phyloP scores from a whole-genome alignment of 2,797 vertebrate genomes.

The Hoplostethus atlanticus region DNA sequence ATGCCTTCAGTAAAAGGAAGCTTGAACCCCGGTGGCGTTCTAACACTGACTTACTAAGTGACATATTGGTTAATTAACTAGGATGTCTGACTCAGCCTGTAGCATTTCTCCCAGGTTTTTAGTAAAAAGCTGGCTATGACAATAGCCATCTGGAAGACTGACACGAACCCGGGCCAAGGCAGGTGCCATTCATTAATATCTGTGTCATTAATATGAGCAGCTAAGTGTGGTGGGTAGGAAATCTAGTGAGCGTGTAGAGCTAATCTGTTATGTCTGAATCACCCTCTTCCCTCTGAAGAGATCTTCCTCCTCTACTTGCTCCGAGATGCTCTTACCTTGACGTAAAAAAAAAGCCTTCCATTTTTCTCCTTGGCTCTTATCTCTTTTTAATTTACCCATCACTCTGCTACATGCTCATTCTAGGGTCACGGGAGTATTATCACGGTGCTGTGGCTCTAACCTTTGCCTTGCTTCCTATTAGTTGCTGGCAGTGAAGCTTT shows the following conservation, averaged over 20 bases:
- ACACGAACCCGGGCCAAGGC: conserved; percentile 4
- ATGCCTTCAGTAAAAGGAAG: not conserved
- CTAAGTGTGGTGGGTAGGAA: conserved; percentile 2
- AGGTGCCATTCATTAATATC: conserved; percentile 22
- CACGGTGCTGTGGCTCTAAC: not conserved
- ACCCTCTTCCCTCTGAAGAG: not conserved
- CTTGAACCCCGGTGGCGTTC: not conserved
- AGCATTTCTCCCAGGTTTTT: conserved; percentile 4
- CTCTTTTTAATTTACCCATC: conserved; percentile 6
- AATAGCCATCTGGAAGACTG: not conserved
- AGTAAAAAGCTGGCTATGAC: not conserved
- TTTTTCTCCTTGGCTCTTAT: conserved; percentile 1
- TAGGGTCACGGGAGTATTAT: conserved; percentile 33
- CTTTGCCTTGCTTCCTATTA: conserved; percentile 1
- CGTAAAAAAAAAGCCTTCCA: not conserved
- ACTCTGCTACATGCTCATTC: conserved; percentile 18
- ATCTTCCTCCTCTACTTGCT: conserved; percentile 1
- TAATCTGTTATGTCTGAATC: conserved; percentile 17
- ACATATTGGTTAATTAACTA: conserved; percentile 9
- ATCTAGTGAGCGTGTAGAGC: not conserved
- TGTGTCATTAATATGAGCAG: conserved; percentile 16
- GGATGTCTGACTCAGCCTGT: not conserved
- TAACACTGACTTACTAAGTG: not conserved
- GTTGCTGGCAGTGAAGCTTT: conserved; percentile 1
- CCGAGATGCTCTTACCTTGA: not conserved